Percentiles rank a stretch among this genome's conserved stretches.
phyloP scores from a whole-genome alignment of 2,888 invertebrate genomes.

The Zygaena filipendulae region DNA sequence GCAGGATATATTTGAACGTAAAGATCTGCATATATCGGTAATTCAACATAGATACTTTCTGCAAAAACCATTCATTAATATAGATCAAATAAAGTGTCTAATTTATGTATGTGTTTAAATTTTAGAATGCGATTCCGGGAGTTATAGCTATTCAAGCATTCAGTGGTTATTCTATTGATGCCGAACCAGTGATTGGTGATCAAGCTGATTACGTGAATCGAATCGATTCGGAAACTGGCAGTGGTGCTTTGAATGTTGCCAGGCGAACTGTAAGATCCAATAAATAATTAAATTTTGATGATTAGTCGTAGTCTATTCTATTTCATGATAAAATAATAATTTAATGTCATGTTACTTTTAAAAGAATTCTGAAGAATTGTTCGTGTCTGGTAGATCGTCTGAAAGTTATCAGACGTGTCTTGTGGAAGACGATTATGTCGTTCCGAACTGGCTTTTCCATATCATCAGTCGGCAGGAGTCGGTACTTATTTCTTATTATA shows the following conservation, averaged over 20 bases:
- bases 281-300: not conserved
- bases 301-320: no score
- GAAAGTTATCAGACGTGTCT: slow-evolving; percentile 40
- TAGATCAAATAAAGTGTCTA: no score
- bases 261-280: slow-evolving; percentile 36
- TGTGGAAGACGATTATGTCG: slow-evolving; percentile 40
- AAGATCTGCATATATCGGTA: slow-evolving; percentile 27
- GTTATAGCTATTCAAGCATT: slow-evolving; percentile 37
- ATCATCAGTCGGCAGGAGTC: slow-evolving; percentile 44
- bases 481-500: no score
- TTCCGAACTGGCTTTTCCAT: slow-evolving; percentile 53
- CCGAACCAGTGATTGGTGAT: slow-evolving; percentile 30
- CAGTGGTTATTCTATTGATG: slow-evolving; percentile 46
- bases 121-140: no score
- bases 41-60: no score
- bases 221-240: slow-evolving; percentile 50
- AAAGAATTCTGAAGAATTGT: slow-evolving; percentile 47
- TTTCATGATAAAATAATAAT: no score
- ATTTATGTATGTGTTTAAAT: no score
- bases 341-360: not conserved
- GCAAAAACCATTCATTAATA: no score
- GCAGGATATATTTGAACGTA: slow-evolving; percentile 43
- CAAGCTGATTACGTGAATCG: slow-evolving; percentile 35
- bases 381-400: slow-evolving; percentile 44
- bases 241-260: slow-evolving; percentile 24